These are phyloP conservation scores for Chiridota heheva DNA, from an alignment of 35 echinoderm and acorn worm genomes.

Conservation along the genomic window DNA sequence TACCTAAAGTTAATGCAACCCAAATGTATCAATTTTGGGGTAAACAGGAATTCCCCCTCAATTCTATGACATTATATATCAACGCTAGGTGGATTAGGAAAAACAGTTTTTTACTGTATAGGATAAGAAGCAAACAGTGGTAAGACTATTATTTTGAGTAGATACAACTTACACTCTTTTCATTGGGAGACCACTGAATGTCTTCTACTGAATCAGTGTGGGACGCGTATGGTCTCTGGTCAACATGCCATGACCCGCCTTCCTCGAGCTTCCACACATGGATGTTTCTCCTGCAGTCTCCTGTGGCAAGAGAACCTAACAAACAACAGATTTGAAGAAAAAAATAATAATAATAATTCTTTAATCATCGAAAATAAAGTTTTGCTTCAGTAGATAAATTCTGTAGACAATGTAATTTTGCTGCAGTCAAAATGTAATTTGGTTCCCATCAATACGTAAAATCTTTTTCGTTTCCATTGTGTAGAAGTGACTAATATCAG, in stretches of 20 bases:
- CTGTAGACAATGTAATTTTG: background rate
- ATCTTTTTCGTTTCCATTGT: no score
- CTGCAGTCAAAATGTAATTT: background rate
- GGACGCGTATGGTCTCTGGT: conserved; percentile 83
- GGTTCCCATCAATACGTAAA: no score
- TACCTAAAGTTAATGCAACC: no score
- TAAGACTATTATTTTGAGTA: no score
- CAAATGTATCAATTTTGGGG: no score
- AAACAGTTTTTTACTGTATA: background rate
- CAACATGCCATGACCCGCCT: conserved; percentile 85
- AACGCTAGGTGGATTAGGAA: no score
- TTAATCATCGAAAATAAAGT: background rate
- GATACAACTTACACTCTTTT: conserved; percentile 73
- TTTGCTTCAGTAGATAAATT: background rate
- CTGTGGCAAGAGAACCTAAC: conserved; percentile 70
- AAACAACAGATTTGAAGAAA: background rate
- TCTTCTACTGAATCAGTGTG: conserved; percentile 88
- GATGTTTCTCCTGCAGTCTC: conserved; percentile 97
- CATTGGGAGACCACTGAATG: conserved; percentile 94
- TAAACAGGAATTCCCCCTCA: no score
- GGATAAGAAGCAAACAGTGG: background rate
- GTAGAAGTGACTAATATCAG: no score
- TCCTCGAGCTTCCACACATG: conserved; percentile 92
- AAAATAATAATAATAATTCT: conserved; percentile 3
- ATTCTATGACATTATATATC: background rate